Evolutionary conservation across 2,888 invertebrate species (phyloP).

Genomic region (Pterostichus madidus): DNA sequence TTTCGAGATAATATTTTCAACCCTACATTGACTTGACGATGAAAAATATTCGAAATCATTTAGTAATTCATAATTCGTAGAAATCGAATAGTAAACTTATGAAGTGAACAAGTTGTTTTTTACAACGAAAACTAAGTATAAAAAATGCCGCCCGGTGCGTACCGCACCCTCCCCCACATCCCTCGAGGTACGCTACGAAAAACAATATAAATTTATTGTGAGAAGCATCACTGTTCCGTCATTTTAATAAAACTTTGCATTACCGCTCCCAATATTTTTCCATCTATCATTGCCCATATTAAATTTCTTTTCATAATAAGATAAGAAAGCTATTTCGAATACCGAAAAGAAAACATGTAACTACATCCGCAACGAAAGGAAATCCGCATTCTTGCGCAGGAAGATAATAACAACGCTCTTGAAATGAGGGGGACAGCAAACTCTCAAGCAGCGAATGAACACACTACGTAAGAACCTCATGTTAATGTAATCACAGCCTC

Average conservation of each 20-base stretch:
- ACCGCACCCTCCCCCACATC: no score
- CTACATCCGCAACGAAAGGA: background rate
- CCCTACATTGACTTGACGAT: no score
- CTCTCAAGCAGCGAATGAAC: constrained; percentile 12
- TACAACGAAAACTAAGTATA: no score
- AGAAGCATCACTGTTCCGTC: no score
- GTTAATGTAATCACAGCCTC: constrained; percentile 60
- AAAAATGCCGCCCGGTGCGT: no score
- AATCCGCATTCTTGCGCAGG: background rate
- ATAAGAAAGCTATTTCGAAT: background rate
- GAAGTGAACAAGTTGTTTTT: no score
- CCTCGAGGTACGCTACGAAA: no score
- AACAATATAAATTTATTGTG: no score
- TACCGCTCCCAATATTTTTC: background rate
- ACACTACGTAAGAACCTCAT: constrained; percentile 34
- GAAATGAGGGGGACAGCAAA: background rate
- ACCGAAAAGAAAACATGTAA: background rate
- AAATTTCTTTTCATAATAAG: background rate
- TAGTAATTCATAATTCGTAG: no score
- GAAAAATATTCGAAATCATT: no score
- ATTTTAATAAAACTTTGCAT: background rate
- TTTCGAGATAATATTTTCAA: no score
- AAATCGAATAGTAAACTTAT: no score
- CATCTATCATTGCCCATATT: background rate
- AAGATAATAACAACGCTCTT: background rate